Percentiles rank a stretch among this genome's conserved stretches.
Conservation (phyloP, 2,797 vertebrate genomes). For the Heterohyrax brucei region DNA sequence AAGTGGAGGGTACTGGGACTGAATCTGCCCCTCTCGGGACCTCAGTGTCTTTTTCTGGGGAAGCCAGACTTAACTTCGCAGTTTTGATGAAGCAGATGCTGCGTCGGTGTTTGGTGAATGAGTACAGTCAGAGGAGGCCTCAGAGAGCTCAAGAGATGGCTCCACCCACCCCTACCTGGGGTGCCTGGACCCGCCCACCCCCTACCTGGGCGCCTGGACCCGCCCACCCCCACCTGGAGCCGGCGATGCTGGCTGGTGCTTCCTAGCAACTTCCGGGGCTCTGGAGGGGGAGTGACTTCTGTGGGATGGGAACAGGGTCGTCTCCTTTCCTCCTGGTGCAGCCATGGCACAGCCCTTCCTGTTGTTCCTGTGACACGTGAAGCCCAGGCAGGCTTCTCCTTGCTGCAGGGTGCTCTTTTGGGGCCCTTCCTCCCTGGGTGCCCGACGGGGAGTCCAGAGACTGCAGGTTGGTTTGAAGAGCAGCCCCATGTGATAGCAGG, state of each 20-base stretch:
- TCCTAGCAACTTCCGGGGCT: background rate
- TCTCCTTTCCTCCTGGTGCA: rapidly evolving
- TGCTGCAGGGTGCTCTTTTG: background rate
- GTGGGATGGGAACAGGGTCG: background rate
- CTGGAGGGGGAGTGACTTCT: background rate
- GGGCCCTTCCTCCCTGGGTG: too few relatives aligned
- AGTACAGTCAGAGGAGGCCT: rapidly evolving
- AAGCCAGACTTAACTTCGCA: background rate
- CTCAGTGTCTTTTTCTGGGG: background rate
- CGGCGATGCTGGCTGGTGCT: background rate
- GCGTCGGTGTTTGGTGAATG: background rate
- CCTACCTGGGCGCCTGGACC: too few relatives aligned
- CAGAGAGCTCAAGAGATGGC: background rate
- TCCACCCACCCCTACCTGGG: too few relatives aligned
- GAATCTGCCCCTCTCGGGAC: background rate
- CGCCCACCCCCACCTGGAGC: too few relatives aligned
- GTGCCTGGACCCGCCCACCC: too few relatives aligned
- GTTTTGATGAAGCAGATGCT: background rate
- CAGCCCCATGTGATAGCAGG: background rate
- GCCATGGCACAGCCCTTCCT: rapidly evolving
- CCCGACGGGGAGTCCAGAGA: background rate
- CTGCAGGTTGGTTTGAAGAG: rapidly evolving
- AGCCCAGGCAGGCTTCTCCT: background rate
- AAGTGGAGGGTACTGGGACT: rapidly evolving
- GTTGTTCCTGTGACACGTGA: too few relatives aligned